These are phyloP conservation scores for Clytia hemisphaerica DNA, from an alignment of 30 jellyfish, hydroid and myxozoan species.

Conservation along the genomic window DNA sequence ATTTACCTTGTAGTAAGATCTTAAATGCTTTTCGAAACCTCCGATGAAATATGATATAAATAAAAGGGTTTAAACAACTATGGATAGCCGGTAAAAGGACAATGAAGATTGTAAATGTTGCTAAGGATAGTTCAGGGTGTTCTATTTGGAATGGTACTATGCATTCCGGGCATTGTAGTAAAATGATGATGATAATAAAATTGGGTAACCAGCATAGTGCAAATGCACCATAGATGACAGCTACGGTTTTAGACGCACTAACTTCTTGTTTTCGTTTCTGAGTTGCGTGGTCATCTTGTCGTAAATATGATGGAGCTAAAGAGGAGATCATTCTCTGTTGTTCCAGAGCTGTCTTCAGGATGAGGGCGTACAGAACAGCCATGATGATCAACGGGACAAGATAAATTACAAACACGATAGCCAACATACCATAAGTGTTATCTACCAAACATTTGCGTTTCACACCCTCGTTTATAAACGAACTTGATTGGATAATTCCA, in stretches of 20 bases:
- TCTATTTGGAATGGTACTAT: slow-evolving; percentile 8
- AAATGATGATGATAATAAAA: slow-evolving; percentile 24
- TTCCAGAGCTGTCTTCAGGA: slow-evolving; percentile 40
- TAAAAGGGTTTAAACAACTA: slow-evolving; percentile 61
- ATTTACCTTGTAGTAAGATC: too few relatives aligned
- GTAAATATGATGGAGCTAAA: not conserved
- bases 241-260: slow-evolving; percentile 59
- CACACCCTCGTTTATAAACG: not conserved
- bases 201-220: slow-evolving; percentile 75
- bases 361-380: slow-evolving; percentile 49
- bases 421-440: slow-evolving; percentile 9
- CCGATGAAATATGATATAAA: slow-evolving; percentile 52
- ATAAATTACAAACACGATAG: slow-evolving; percentile 30
- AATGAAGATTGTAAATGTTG: slow-evolving; percentile 22
- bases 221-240: slow-evolving; percentile 67
- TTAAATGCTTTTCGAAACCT: slow-evolving; percentile 64
- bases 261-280: slow-evolving; percentile 39
- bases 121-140: slow-evolving; percentile 14
- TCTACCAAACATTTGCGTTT: slow-evolving; percentile 20
- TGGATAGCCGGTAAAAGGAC: slow-evolving; percentile 57
- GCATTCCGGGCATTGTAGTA: slow-evolving; percentile 38
- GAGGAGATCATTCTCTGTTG: slow-evolving; percentile 45
- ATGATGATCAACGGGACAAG: slow-evolving; percentile 50
- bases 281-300: not conserved
- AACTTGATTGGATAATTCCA: not conserved